Base-by-base conservation (phyloP, 1,140 invertebrate species). In the Pissodes strobi region DNA sequence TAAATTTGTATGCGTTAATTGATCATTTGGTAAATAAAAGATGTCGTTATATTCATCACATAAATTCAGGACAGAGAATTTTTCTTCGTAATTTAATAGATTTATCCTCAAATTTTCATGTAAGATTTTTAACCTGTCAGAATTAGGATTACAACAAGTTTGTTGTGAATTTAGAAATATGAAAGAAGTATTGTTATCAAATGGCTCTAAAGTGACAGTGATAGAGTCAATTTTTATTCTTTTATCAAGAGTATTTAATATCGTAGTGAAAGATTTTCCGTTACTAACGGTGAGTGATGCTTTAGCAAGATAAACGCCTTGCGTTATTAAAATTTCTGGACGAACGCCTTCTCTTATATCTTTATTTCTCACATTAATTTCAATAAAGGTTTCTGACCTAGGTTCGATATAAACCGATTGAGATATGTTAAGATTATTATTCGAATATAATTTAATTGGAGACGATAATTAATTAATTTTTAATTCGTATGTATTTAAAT, bases 1-100 rank as follows among this genome's bases (percentile, higher is more conserved):
- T 6, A 68, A 45, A 19, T 53, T 59, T 9, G 69, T 70, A 9
- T 9, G 58, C 6, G 56, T 69, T 52, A 71, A 56, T 38, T 45
- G 12, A 43, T 72, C 69, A 13, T 57, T 55, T 9, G 53, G 22
- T 52, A 72, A 53, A 66, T 65, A 59, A 58, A 72, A 70, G 46
- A 69, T 64, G 22, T 72, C 59, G 18, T 66, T 66, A 61, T 52
- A 71, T 27, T 66, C 43, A 10, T 39, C 9, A 49, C 70, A 69
- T 38, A 72, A 8, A 2, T 51, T 45, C 15, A 34, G 8, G 12
- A 59, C 2, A 27, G 19, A 27, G n/a, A 51, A 13, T 39, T 38
- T 67, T 69, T 67, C 64, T 27, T 6, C 55, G 6, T 4, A 46
- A 23, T 1, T 39, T 38, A 5, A 38, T 53, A 70, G 68, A 60